Evolutionary conservation across 2,888 invertebrate species (phyloP).

Genomic region (Scrobipalpa atriplicella): DNA sequence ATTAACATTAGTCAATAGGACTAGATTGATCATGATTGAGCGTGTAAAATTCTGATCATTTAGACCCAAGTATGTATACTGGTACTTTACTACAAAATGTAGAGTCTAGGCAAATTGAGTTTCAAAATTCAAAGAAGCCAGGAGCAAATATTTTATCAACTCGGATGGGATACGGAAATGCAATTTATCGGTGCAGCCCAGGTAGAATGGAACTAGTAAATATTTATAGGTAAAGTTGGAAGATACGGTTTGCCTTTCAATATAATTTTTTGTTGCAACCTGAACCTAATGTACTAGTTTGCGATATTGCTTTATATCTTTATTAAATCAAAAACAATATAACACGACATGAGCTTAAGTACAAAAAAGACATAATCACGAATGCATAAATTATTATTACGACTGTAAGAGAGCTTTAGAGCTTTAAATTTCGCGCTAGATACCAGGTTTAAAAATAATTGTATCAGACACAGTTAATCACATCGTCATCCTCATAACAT

Average conservation of each 20-base stretch:
- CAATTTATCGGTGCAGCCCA: background rate
- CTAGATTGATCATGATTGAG: slow-evolving; percentile 16
- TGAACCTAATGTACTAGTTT: too few relatives aligned
- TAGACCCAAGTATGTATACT: background rate
- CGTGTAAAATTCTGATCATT: background rate
- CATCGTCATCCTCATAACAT: too few relatives aligned
- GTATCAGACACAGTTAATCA: too few relatives aligned
- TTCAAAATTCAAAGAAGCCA: background rate
- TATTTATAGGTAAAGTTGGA: background rate
- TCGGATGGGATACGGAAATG: background rate
- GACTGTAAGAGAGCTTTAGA: too few relatives aligned
- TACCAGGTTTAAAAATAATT: too few relatives aligned
- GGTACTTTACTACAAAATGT: background rate
- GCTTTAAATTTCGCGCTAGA: too few relatives aligned
- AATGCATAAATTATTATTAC: too few relatives aligned
- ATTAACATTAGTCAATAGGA: background rate
- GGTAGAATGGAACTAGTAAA: background rate
- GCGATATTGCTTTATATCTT: too few relatives aligned
- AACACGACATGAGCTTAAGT: too few relatives aligned
- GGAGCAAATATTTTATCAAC: background rate
- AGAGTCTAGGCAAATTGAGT: background rate
- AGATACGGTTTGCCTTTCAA: background rate
- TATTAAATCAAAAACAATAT: too few relatives aligned
- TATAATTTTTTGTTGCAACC: background rate
- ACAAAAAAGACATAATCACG: too few relatives aligned